phyloP scores from a whole-genome alignment of 2,113 vertebrate genomes.

The Mobula hypostoma region DNA sequence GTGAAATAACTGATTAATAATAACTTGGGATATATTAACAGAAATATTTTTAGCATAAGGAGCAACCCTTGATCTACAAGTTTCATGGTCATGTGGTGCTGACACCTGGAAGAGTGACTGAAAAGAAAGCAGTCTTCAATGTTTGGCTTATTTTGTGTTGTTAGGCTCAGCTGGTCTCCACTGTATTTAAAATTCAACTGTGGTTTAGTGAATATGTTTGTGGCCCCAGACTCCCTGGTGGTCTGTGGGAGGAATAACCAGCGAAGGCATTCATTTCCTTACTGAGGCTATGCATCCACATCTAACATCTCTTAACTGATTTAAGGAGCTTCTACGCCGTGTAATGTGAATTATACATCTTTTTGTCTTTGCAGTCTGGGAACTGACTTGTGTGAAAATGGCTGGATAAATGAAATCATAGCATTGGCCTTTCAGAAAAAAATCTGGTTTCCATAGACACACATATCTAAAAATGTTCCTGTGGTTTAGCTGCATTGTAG shows the following conservation, averaged over 20 bases:
- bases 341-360: not conserved
- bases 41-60: not conserved
- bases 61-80: not conserved
- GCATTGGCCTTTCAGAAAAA: not conserved
- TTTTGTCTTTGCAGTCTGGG: not conserved
- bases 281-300: not conserved
- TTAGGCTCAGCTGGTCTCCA: not conserved
- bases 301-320: not conserved
- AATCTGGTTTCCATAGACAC: constrained; percentile 21
- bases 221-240: not conserved
- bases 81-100: not conserved
- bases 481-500: constrained; percentile 15
- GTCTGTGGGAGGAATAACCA: constrained; percentile 31
- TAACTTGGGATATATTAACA: not conserved
- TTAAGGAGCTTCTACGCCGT: not conserved
- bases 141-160: not conserved
- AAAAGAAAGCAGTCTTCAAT: not conserved
- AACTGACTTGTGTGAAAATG: not conserved
- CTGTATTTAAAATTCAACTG: not conserved
- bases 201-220: not conserved
- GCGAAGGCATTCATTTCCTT: not conserved
- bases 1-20: not conserved
- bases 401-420: constrained; percentile 25
- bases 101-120: not conserved
- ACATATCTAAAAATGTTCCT: constrained; percentile 22